A percentile compares a stretch with the other conserved stretches of the same genome.
Conservation (phyloP, 2,888 invertebrate species). For the Halocaridina rubra region DNA sequence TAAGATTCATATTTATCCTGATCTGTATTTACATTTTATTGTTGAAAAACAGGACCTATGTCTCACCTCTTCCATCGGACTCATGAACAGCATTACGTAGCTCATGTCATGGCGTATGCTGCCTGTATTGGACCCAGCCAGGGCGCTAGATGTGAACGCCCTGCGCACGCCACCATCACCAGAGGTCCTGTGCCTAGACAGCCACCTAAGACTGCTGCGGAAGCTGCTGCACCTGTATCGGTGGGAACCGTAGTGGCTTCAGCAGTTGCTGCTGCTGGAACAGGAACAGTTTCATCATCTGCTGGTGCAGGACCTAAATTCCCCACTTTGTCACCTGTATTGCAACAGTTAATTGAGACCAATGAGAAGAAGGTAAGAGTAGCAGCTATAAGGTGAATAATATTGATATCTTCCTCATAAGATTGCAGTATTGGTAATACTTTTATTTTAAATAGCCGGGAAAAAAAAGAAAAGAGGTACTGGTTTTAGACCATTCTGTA, state of each 20-base stretch:
- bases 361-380: constrained; percentile 37
- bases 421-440: no score
- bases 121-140: constrained; percentile 77
- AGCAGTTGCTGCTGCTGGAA: background rate
- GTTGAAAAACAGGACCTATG: constrained; percentile 87
- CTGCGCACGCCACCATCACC: constrained; percentile 26
- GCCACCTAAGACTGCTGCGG: background rate
- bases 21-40: no score
- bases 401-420: background rate
- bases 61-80: constrained; percentile 88
- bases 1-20: no score
- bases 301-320: constrained; percentile 27
- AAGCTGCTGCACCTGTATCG: background rate
- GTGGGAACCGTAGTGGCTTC: background rate
- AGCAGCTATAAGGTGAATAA: background rate
- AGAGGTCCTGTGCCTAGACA: background rate
- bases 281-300: background rate
- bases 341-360: constrained; percentile 42
- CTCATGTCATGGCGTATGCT: constrained; percentile 86
- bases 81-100: constrained; percentile 91
- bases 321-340: constrained; percentile 45
- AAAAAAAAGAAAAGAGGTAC: no score
- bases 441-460: no score
- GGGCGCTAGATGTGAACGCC: constrained; percentile 24
- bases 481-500: no score